phyloP scores from a whole-genome alignment of 1,140 invertebrate genomes.

The Drosophila hydei region DNA sequence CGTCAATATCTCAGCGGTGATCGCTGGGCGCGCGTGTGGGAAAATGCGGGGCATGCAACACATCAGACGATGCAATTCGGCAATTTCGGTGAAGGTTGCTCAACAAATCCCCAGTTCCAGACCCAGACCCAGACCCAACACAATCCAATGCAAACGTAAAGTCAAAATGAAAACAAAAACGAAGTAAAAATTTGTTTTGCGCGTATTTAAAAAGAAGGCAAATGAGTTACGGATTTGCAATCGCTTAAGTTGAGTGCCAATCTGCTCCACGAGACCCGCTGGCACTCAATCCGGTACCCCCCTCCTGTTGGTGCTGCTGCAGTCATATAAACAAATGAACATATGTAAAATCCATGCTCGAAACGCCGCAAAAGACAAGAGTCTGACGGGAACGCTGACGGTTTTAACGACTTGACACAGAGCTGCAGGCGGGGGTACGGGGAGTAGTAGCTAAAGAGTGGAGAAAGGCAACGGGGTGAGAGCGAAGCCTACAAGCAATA shows the following conservation, averaged over 20 bases:
- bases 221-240: conserved; percentile 83
- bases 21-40: conserved; percentile 38
- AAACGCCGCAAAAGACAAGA: conserved; percentile 42
- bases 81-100: conserved; percentile 68
- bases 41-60: conserved; percentile 51
- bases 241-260: conserved; percentile 78
- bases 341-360: conserved; percentile 74
- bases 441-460: conserved; percentile 23
- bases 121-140: conserved; percentile 19
- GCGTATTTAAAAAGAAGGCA: conserved; percentile 58
- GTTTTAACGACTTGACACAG: conserved; percentile 78
- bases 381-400: conserved; percentile 60
- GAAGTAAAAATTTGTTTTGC: conserved; percentile 52
- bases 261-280: conserved; percentile 48
- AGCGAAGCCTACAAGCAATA: conserved; percentile 1
- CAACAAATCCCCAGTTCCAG: conserved; percentile 20
- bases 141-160: too few relatives aligned
- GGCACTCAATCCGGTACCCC: conserved; percentile 2
- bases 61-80: conserved; percentile 30
- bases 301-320: conserved; percentile 4
- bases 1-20: background rate
- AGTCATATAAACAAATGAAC: conserved; percentile 80
- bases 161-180: conserved; percentile 25
- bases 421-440: conserved; percentile 24
- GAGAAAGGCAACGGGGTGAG: conserved; percentile 1